Conservation (phyloP, 2,113 vertebrate species). For the Tenebrosternarchus preto region DNA sequence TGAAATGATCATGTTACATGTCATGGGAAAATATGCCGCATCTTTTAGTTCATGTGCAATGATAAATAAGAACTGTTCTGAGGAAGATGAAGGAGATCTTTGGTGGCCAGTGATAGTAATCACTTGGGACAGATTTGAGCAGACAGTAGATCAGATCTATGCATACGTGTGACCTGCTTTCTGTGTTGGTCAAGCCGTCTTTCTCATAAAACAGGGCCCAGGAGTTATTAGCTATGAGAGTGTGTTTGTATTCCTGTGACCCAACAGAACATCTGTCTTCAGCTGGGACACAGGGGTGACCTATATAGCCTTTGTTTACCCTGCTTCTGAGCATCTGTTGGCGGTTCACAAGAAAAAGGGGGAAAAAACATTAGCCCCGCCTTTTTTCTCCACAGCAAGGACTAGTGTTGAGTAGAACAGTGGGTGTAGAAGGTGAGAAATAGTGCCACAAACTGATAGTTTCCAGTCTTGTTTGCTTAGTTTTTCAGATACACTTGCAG, state of each 20-base stretch:
- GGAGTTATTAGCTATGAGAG: slow-evolving; percentile 18
- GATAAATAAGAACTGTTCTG: no score
- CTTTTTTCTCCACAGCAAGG: background rate
- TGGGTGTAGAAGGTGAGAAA: no score
- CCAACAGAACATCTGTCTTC: slow-evolving; percentile 32
- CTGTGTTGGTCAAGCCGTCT: slow-evolving; percentile 2
- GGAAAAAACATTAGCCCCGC: slow-evolving; percentile 8
- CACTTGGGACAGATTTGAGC: slow-evolving; percentile 13
- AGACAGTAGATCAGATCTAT: background rate
- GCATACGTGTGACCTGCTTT: slow-evolving; percentile 17
- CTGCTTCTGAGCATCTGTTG: slow-evolving; percentile 15
- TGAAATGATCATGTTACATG: no score
- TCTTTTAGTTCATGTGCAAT: no score
- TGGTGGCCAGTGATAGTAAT: slow-evolving; percentile 16
- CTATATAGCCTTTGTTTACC: slow-evolving; percentile 42
- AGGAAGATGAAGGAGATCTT: background rate
- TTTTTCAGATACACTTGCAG: no score
- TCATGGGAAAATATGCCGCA: no score
- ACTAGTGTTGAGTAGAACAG: no score
- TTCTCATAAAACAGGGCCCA: slow-evolving; percentile 10
- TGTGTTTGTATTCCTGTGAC: slow-evolving; percentile 8
- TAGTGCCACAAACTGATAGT: no score
- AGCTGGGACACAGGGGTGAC: slow-evolving; percentile 14
- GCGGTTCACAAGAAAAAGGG: background rate
- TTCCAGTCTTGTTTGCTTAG: no score